These are phyloP conservation scores for Octopus sinensis DNA, from an alignment of 1,140 invertebrate genomes.

Conservation along the genomic window DNA sequence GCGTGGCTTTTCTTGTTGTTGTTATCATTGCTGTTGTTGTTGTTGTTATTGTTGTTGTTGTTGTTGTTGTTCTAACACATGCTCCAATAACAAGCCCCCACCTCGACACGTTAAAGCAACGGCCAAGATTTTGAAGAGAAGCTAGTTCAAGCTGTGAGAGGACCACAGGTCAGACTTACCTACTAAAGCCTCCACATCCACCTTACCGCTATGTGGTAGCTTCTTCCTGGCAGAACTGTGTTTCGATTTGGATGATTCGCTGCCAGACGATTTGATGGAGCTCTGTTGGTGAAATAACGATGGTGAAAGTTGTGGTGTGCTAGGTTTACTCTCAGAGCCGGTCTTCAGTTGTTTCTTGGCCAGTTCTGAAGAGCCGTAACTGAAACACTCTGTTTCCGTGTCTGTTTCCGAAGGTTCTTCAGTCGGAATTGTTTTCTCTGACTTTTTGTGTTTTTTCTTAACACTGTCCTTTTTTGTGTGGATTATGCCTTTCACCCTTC, in stretches of 20 bases:
- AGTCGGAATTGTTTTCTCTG: slow-evolving; percentile 20
- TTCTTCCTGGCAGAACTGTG: not conserved
- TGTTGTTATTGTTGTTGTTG: no score
- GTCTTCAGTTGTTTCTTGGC: slow-evolving; percentile 8
- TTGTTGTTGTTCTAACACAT: no score
- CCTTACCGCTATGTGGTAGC: slow-evolving; percentile 19
- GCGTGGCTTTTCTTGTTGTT: no score
- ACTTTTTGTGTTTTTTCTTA: slow-evolving; percentile 51
- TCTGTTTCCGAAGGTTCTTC: slow-evolving; percentile 44
- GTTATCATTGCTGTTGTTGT: no score
- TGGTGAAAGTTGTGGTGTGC: slow-evolving; percentile 46
- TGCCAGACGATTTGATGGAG: slow-evolving; percentile 61
- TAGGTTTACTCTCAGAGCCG: not conserved
- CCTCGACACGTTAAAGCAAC: no score
- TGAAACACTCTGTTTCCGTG: slow-evolving; percentile 30
- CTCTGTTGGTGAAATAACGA: slow-evolving; percentile 33
- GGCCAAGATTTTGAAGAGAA: no score
- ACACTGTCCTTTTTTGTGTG: slow-evolving; percentile 68
- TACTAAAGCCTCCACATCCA: slow-evolving; percentile 44
- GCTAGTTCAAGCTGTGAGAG: no score
- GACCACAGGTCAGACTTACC: slow-evolving; percentile 33
- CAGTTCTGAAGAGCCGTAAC: not conserved
- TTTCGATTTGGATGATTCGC: slow-evolving; percentile 64
- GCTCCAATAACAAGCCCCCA: no score
- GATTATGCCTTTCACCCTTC: slow-evolving; percentile 71